Evolutionary conservation across 2,113 vertebrate species (phyloP).

Genomic region (Axis porcinus): DNA sequence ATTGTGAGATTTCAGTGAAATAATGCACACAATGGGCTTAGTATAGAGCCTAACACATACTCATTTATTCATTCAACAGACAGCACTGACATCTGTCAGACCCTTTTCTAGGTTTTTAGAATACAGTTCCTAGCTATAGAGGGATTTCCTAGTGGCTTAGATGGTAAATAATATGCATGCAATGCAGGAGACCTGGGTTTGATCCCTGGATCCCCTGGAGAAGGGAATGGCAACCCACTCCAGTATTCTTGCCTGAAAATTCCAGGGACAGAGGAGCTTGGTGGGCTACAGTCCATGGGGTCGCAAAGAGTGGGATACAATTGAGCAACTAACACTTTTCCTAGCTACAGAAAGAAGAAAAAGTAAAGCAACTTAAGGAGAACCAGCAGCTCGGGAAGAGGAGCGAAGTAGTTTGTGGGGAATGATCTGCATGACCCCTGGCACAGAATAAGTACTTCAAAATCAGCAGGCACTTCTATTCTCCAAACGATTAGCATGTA

Average conservation of each 20-base stretch:
- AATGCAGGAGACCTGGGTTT: neutral
- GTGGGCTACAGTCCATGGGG: neutral
- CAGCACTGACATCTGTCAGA: neutral
- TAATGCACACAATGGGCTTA: neutral
- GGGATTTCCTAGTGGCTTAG: neutral
- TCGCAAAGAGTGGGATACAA: neutral
- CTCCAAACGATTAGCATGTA: neutral
- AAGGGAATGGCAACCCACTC: neutral
- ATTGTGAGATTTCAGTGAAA: neutral
- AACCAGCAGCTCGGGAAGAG: neutral
- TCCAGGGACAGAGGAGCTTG: neutral
- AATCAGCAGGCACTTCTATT: neutral
- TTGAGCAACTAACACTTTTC: neutral
- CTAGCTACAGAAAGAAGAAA: neutral
- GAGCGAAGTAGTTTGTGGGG: rapidly evolving
- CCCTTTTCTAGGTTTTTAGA: neutral
- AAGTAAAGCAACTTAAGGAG: neutral
- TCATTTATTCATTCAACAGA: neutral
- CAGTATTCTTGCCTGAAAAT: neutral
- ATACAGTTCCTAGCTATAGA: neutral
- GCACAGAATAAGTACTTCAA: neutral
- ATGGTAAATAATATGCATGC: neutral
- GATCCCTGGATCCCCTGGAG: neutral
- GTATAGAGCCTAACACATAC: neutral
- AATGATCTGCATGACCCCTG: neutral